These are phyloP conservation scores for Hydrolagus affinis DNA, from an alignment of 2,113 vertebrate genomes.

Conservation along the genomic window DNA sequence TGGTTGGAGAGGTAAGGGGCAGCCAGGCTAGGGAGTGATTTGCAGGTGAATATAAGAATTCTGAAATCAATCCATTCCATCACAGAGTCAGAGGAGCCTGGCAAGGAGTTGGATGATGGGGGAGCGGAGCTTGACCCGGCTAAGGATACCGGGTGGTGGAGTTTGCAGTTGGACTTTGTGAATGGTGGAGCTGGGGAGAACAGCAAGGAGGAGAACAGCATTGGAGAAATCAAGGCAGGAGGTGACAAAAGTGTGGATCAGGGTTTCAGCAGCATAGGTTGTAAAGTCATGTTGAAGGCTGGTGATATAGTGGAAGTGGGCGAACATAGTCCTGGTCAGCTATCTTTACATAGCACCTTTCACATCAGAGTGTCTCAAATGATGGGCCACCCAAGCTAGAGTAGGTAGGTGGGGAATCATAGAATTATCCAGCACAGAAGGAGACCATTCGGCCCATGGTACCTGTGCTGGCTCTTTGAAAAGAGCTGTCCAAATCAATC, in stretches of 20 bases:
- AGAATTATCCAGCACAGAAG: too few species aligned
- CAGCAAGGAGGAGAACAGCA: neutral
- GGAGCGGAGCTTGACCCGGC: neutral
- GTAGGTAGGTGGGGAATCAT: too few species aligned
- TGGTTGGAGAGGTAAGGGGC: too few species aligned
- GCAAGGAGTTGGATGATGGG: neutral
- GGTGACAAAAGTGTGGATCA: neutral
- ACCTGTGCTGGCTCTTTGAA: too few species aligned
- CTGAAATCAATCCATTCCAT: neutral
- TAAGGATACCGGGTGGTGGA: neutral
- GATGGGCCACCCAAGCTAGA: too few species aligned
- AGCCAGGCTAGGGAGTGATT: too few species aligned
- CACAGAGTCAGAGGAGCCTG: neutral
- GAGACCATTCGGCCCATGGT: too few species aligned
- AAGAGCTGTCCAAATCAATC: too few species aligned
- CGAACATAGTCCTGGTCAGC: neutral
- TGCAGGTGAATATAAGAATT: neutral
- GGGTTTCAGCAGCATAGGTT: neutral
- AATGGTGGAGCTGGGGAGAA: neutral
- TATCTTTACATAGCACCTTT: too few species aligned
- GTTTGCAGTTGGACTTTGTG: neutral
- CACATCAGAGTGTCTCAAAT: too few species aligned
- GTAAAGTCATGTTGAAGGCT: neutral
- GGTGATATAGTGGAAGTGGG: neutral
- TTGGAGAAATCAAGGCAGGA: neutral